Base-by-base conservation (phyloP, 2,797 vertebrate species). In the Melanotaenia pygmaea region DNA sequence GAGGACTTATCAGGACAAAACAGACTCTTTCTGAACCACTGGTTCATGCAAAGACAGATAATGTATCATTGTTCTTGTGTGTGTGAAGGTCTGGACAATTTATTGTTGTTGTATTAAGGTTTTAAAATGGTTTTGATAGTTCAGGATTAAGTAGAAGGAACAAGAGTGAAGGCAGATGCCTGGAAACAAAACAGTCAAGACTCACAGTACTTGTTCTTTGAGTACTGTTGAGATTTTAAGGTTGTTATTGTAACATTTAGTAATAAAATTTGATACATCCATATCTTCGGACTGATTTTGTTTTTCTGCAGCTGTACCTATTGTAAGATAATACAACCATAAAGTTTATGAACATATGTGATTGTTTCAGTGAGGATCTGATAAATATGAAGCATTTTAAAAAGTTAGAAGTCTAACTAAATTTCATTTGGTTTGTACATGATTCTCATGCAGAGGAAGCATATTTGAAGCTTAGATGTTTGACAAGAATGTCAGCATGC, bases 1-100 rank as follows among this genome's bases (percentile, higher is more conserved):
- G 43, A 50, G 50, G 67, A 22, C 64, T 75, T 79, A 77, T 77
- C 72, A 74, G 72, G 57, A 70, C 35, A 67, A 65, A 77, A 72
- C 72, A 47, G 35, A 13, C 61, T 0, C 22, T 64, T 43, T 62
- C 18, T 67, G 64, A 67, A 26, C 16, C 10, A 0, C 35, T 22
- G 56, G 12, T 34, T 60, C 76, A 35, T 22, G 50, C 14, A 37
- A 47, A 71, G 11, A 10, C 57, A 47, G 24, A 53, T 26, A 18
- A 67, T 64, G 28, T 56, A 20, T 64, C 59, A 45, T 26, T 63
- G 43, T 70, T 2, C 12, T 56, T 38, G 13, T 40, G 7, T 37
- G 24, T 22, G 37, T 16, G 26, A 8, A 16, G 1, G 14, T 40
- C 14, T 20, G n/a, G 7, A n/a, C 8, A 26, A n/a, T 30, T 20